Percentiles rank a stretch among this genome's conserved stretches.
Evolutionary conservation across 37 sponge, comb jelly and placozoan genomes (phyloP).

Genomic region (Spongia lamella): DNA sequence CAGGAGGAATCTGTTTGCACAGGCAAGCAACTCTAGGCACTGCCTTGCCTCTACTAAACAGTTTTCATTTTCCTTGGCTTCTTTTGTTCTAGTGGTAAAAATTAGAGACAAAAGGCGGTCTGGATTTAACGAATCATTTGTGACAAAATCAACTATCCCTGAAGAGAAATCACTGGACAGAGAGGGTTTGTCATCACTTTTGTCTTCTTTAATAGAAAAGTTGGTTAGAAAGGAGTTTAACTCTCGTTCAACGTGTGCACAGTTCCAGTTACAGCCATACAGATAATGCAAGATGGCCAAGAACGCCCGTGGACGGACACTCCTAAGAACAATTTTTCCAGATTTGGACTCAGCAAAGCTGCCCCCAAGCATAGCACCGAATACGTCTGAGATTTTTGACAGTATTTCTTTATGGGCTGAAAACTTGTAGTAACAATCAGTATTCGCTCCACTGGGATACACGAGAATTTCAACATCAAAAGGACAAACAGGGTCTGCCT

Average conservation of each 20-base stretch:
- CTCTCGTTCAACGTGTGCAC: conserved; percentile 3
- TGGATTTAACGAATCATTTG: no score
- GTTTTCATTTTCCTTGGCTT: no score
- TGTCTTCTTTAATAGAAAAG: no score
- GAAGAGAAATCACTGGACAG: no score
- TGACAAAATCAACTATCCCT: no score
- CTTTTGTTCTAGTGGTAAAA: no score
- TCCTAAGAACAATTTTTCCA: conserved; percentile 15
- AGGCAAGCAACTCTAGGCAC: conserved; percentile 35
- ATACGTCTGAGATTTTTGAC: conserved; percentile 53
- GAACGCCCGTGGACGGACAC: conserved; percentile 22
- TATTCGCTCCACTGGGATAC: no score
- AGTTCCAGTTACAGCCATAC: conserved; percentile 63
- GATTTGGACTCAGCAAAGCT: conserved; percentile 34
- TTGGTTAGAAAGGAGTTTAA: no score
- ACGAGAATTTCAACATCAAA: no score
- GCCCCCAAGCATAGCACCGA: conserved; percentile 59
- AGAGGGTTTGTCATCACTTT: no score
- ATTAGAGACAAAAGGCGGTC: no score
- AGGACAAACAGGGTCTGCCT: no score
- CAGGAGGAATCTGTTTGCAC: conserved; percentile 46
- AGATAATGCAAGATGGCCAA: conserved; percentile 44
- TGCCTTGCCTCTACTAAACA: not conserved
- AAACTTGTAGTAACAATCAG: not conserved
- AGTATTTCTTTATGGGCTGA: conserved; percentile 40